Percentiles rank a stretch among this genome's conserved stretches.
These are phyloP conservation scores for Oryzias curvinotus DNA, from an alignment of 2,113 vertebrate species.

Conservation along the genomic window DNA sequence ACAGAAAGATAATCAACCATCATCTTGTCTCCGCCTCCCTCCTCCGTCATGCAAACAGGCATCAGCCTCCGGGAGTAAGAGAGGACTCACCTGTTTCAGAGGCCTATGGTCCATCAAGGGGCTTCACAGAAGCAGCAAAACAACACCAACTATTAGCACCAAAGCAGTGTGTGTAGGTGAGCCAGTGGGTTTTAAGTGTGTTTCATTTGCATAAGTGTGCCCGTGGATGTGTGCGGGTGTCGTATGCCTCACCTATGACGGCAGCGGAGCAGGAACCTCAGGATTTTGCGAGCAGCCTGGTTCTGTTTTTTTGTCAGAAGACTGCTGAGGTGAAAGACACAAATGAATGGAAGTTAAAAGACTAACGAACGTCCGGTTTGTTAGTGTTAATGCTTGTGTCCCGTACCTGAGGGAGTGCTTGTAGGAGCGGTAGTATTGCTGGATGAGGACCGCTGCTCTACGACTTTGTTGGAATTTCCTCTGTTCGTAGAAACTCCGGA, in stretches of 20 bases:
- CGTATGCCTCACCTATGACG: conserved; percentile 88
- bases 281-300: conserved; percentile 98
- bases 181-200: conserved; percentile 48
- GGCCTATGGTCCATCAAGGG: conserved; percentile 99
- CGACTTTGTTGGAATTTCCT: conserved; percentile 98
- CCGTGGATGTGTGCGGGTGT: conserved; percentile 9
- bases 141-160: conserved; percentile 98
- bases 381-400: conserved; percentile 31
- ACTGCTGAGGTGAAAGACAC: conserved; percentile 82
- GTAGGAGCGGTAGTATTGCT: conserved; percentile 98
- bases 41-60: conserved; percentile 95
- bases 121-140: conserved; percentile 96
- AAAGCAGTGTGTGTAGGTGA: conserved; percentile 41
- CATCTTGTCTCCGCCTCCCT: conserved; percentile 67
- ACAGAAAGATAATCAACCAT: conserved; percentile 48
- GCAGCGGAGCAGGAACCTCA: conserved; percentile 98
- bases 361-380: conserved; percentile 5
- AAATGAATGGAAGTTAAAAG: background rate
- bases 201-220: conserved; percentile 24
- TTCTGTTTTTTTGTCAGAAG: conserved; percentile 98
- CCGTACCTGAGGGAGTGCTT: conserved; percentile 86
- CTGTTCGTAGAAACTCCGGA: conserved; percentile 97
- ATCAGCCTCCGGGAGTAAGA: conserved; percentile 74
- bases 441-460: conserved; percentile 94
- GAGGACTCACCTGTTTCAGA: conserved; percentile 96